These are phyloP conservation scores for Tachypleus tridentatus DNA, from an alignment of 1,140 invertebrate genomes.

Conservation along the genomic window DNA sequence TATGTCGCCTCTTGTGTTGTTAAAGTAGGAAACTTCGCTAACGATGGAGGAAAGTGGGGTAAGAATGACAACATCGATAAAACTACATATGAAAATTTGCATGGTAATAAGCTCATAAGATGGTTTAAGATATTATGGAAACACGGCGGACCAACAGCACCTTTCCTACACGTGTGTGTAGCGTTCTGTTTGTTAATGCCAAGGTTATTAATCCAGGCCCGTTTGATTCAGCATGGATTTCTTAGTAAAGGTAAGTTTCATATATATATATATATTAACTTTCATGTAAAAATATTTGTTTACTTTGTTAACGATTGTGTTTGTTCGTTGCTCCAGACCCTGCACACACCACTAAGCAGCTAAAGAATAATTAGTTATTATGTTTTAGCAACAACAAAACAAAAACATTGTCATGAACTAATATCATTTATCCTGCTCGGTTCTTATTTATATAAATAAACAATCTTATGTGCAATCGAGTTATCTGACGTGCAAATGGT, in stretches of 20 bases:
- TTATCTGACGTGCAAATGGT: too few relatives aligned
- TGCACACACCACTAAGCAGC: too few relatives aligned
- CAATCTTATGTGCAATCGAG: too few relatives aligned
- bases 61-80: constrained; percentile 13
- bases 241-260: constrained; percentile 54
- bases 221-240: constrained; percentile 63
- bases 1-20: constrained; percentile 55
- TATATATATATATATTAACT: too few relatives aligned
- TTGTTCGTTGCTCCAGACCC: too few relatives aligned
- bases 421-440: too few relatives aligned
- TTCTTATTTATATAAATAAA: too few relatives aligned
- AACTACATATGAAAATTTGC: constrained; percentile 3
- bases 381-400: too few relatives aligned
- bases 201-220: constrained; percentile 63
- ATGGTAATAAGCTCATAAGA: background rate
- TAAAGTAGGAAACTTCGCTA: constrained; percentile 68
- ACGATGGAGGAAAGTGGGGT: constrained; percentile 64
- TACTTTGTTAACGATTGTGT: too few relatives aligned
- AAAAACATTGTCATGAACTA: too few relatives aligned
- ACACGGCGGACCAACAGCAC: constrained; percentile 64
- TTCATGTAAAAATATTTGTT: too few relatives aligned
- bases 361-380: too few relatives aligned
- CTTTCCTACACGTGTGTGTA: constrained; percentile 62
- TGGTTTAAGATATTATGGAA: constrained; percentile 43
- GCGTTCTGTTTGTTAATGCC: constrained; percentile 69